Base-by-base conservation (phyloP, 2,888 invertebrate genomes). In the Odontomyia ornata region DNA sequence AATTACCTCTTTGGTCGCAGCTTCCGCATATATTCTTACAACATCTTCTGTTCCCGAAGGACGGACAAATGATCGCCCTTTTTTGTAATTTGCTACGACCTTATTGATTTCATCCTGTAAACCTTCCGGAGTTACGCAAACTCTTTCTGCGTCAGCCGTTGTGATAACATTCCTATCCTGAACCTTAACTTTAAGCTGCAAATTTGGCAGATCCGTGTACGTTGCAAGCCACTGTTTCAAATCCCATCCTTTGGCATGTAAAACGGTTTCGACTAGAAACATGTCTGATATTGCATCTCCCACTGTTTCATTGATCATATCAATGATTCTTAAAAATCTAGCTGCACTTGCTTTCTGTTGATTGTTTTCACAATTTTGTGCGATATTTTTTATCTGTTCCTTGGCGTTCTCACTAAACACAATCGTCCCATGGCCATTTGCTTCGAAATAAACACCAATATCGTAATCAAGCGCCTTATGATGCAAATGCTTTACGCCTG, bases 1-100 rank as follows among this genome's bases (percentile, higher is more conserved):
- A 92, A 91, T 71, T 80, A 92, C 91, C 83, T 89, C 88, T 83
- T 91, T 89, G 3, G 93, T 93, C 27, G 92, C 91, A 1, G 97
- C 96, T 87, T 99, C 99, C 0, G 98, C 97, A 86, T 99, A 99
- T 0, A 99, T 94, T 79, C 99, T 89, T 1, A 99, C 94, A 13
- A 98, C 89, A 86, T 99, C 97, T 87, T 99, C 99, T 0, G 99
- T 99, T 9, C 99, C 99, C 0, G 99, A 99, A 0, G 99, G 93
- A 65, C 98, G 90, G 0, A 98, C 97, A 88, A 99, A 99, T 2
- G 97, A 90, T 75, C 99, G 89, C 0, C 93, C 96, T 80, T 90
- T 89, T 4, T 88, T 86, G 85, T 93, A 95, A 72, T 90, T 89
- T 0, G 88, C 83, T 4, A 94, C 94, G 0, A 94, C 84, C 75